These are phyloP conservation scores for Molossus molossus DNA, from an alignment of 2,797 vertebrate species.

Conservation along the genomic window DNA sequence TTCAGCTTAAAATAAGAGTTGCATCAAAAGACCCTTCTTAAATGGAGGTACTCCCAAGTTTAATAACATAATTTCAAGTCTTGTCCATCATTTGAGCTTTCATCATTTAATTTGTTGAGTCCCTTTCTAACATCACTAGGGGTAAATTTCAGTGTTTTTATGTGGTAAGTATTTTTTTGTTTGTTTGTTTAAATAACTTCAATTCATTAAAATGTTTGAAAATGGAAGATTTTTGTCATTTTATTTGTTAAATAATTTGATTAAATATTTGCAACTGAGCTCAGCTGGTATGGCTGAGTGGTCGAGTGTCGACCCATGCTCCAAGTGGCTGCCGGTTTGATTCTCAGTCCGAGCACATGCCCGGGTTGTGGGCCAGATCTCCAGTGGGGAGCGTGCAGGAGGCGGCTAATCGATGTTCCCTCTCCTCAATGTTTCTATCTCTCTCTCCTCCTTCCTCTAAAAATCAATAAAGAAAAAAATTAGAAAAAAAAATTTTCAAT, in stretches of 20 bases:
- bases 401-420: no score
- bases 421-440: no score
- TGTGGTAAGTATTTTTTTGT: background rate
- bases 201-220: slow-evolving; percentile 32
- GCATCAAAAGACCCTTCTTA: background rate
- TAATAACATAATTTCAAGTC: slow-evolving; percentile 22
- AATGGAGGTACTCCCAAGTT: background rate
- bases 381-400: no score
- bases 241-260: slow-evolving; percentile 46
- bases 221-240: background rate
- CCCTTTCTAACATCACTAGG: background rate
- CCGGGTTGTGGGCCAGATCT: no score
- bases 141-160: slow-evolving; percentile 52
- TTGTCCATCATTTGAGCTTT: background rate
- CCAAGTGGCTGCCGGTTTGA: no score
- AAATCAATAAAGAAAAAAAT: no score
- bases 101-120: slow-evolving; percentile 23
- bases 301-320: no score
- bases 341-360: no score
- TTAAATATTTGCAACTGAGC: slow-evolving; percentile 15
- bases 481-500: background rate
- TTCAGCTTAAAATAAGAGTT: slow-evolving; percentile 26
- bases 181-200: background rate
- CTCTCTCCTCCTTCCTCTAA: no score
- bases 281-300: no score